Percentiles rank a stretch among this genome's conserved stretches.
phyloP scores from a whole-genome alignment of 2,888 invertebrate genomes.

The Aproaerema taeniolella region DNA sequence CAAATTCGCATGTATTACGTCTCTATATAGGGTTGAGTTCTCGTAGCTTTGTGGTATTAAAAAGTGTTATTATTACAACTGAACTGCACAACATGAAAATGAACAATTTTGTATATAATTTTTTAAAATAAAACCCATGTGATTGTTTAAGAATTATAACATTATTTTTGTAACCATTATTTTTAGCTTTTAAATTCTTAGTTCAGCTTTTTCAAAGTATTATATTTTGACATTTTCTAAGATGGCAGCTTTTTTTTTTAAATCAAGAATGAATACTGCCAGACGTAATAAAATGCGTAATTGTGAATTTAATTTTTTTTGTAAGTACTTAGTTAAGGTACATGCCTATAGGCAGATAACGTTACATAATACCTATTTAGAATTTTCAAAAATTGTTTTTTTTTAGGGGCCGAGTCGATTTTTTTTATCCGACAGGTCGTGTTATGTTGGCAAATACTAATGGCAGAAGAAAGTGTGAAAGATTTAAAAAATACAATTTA shows the following conservation, averaged over 20 bases:
- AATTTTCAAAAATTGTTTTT: constrained; percentile 24
- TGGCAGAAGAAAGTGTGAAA: no score
- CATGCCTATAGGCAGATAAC: constrained; percentile 19
- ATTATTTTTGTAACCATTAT: constrained; percentile 62
- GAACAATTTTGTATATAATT: no score
- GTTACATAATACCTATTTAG: no score
- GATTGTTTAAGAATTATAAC: constrained; percentile 40
- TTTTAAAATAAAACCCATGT: constrained; percentile 30
- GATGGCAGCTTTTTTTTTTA: constrained; percentile 33
- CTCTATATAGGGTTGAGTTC: no score
- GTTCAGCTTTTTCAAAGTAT: constrained; percentile 38
- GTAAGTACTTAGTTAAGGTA: constrained; percentile 37
- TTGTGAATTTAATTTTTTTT: constrained; percentile 30
- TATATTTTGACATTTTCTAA: constrained; percentile 24
- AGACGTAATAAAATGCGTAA: constrained; percentile 31
- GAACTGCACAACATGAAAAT: no score
- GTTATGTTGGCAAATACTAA: constrained; percentile 28
- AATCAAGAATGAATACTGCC: constrained; percentile 31
- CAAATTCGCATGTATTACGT: no score
- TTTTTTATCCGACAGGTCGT: constrained; percentile 26
- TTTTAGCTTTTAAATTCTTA: constrained; percentile 56
- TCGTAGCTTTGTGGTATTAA: no score
- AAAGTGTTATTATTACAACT: no score
- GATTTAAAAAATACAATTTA: no score
- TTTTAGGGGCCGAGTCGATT: constrained; percentile 32